Evolutionary conservation across 2,113 vertebrate genomes (phyloP).

Genomic region (Ramphastos sulfuratus): DNA sequence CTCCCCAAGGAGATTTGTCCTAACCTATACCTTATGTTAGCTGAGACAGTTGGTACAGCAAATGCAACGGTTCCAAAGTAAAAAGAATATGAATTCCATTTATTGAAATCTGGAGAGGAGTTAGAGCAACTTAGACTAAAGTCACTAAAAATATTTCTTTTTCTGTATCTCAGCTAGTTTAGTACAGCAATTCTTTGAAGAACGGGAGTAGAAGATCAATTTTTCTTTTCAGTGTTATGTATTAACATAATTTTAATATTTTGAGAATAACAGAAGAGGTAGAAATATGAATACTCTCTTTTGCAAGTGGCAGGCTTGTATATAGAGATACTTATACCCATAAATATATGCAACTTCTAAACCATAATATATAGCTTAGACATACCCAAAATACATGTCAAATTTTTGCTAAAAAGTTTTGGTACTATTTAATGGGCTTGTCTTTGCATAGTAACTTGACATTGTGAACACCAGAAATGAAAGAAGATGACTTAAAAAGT

Average conservation of each 20-base stretch:
- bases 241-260: neutral
- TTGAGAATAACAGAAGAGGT: neutral
- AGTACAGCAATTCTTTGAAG: neutral
- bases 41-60: neutral
- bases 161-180: neutral
- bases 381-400: neutral
- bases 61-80: neutral
- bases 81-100: neutral
- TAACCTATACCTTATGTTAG: neutral
- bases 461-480: neutral
- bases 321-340: neutral
- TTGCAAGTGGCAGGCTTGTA: neutral
- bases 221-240: neutral
- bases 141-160: neutral
- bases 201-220: neutral
- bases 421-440: neutral
- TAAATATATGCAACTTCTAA: neutral
- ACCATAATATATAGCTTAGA: neutral
- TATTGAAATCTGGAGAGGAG: neutral
- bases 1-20: neutral
- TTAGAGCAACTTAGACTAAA: neutral
- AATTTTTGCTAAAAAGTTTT: neutral
- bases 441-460: neutral
- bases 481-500: neutral
- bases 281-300: neutral